Conservation (phyloP, 2,113 vertebrate genomes). For the Muscicapa adusta region DNA sequence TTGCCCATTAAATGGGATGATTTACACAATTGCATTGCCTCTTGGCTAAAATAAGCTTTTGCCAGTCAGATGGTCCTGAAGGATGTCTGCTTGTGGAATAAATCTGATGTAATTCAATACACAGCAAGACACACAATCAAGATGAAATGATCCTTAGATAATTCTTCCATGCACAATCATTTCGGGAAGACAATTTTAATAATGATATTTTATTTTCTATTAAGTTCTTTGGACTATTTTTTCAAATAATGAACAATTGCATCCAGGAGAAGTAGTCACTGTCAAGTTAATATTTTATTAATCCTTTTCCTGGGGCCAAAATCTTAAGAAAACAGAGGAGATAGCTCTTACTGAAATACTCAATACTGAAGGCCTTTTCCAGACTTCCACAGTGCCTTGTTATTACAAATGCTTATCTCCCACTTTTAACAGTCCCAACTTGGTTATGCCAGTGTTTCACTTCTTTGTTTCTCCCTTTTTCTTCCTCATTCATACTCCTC, state of each 20-base stretch:
- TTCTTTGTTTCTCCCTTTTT: background rate
- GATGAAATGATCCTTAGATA: background rate
- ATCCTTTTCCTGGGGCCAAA: background rate
- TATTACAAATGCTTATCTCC: background rate
- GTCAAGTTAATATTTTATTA: constrained; percentile 4
- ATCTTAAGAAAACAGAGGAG: background rate
- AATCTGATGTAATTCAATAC: background rate
- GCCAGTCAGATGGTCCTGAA: constrained; percentile 23
- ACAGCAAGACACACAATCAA: background rate
- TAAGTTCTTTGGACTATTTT: background rate
- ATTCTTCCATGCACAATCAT: background rate
- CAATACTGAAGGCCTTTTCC: background rate
- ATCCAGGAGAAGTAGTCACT: background rate
- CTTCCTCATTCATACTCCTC: background rate
- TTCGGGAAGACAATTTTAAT: background rate
- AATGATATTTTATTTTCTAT: background rate
- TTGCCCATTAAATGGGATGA: background rate
- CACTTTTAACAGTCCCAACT: background rate
- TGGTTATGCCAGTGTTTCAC: background rate
- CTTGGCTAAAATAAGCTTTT: constrained; percentile 11
- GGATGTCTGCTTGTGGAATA: background rate
- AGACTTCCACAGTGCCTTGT: background rate
- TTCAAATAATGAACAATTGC: background rate
- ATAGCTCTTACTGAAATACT: background rate
- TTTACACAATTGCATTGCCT: background rate